Evolutionary conservation across 2,888 invertebrate genomes (phyloP).

Genomic region (Leptopterna dolabrata): DNA sequence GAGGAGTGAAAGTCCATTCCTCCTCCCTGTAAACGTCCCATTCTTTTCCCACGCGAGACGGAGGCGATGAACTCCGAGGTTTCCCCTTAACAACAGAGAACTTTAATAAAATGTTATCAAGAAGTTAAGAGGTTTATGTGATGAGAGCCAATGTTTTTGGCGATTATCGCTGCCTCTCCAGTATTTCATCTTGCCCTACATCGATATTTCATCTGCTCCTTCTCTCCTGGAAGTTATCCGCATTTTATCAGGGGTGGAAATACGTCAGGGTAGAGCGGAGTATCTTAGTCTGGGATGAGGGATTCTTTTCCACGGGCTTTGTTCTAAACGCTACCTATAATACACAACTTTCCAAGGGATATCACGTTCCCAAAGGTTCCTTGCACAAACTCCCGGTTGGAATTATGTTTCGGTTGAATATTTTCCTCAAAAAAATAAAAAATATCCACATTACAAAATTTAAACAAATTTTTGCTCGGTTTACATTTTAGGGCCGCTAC

Average conservation of each 20-base stretch:
- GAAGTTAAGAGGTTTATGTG: constrained; percentile 27
- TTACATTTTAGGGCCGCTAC: too few relatives aligned
- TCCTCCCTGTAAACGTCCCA: background rate
- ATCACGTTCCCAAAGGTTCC: too few relatives aligned
- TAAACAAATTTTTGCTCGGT: too few relatives aligned
- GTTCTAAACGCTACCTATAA: background rate
- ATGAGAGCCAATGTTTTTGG: constrained; percentile 36
- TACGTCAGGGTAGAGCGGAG: background rate
- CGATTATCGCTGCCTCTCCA: constrained; percentile 9
- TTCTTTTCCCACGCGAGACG: background rate
- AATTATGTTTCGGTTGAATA: too few relatives aligned
- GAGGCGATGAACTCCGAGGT: background rate
- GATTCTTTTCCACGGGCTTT: background rate
- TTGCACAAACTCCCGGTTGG: too few relatives aligned
- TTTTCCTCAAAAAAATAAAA: too few relatives aligned
- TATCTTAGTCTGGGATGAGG: background rate
- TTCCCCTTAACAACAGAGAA: background rate
- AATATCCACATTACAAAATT: too few relatives aligned
- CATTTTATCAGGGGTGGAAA: background rate
- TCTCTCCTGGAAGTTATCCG: background rate
- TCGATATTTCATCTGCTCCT: constrained; percentile 22
- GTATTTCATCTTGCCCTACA: constrained; percentile 34
- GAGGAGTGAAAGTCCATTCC: background rate
- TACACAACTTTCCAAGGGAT: background rate
- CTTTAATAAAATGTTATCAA: constrained; percentile 32